Base-by-base conservation (phyloP, 2,888 invertebrate species). In the Aproaerema taeniolella region DNA sequence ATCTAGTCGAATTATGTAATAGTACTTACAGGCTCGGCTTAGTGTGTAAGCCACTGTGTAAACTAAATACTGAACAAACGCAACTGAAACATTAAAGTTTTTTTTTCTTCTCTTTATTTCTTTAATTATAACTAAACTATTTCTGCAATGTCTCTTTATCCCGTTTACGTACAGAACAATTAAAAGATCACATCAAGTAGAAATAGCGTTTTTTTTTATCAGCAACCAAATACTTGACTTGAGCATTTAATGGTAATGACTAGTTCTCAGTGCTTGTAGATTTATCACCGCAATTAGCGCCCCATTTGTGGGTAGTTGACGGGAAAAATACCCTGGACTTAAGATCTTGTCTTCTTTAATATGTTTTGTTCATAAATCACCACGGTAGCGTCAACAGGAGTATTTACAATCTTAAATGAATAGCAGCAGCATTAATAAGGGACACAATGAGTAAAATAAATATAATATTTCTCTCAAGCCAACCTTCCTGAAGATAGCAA, bases 221-320 rank as follows among this genome's bases (percentile, higher is more conserved):
- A 9, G 31, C 20, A 10, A 20, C 20, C 20, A 20, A 33, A 33
- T 33, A 33, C n/a, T n/a, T n/a, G 32, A 12, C 12, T n/a, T 20
- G 12, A 11, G 8, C 32, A 20, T n/a, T n/a, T n/a, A n/a, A 20
- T 13, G 13, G 32, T 17, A 33, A 40, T 34, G 42, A 38, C 36
- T 31, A 10, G 31, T 15, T 20, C 38, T 34, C 38, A 46, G 41
- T 41, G 26, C 41, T 31, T 26, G 15, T 31, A 28, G 45, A 52
- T 50, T 50, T 46, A 50, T 43, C 39, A 28, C 33, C 28, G 38
- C 41, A 48, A 48, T 46, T 49, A 47, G 40, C 33, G 39, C 40
- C 38, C 42, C 44, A 50, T 49, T 49, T 47, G 43, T 31, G 37
- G 34, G 32, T 35, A 45, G 42, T 41, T 43, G 49, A 42, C 46